Conservation (phyloP, 1,140 invertebrate species). For the Tetramorium parvispinum region DNA sequence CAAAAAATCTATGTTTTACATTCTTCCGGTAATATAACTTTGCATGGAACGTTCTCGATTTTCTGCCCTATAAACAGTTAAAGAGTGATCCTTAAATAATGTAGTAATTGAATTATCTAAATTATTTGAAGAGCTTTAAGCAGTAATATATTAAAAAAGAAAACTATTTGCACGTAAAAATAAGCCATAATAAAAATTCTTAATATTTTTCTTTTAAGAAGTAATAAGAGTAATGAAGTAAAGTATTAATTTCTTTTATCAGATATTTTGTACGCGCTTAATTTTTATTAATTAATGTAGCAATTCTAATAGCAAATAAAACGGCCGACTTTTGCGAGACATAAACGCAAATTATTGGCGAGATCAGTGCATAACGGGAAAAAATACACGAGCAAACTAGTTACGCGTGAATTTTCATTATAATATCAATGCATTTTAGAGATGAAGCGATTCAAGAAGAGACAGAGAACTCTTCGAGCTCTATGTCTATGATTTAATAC, state of each 20-base stretch:
- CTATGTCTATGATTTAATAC: conserved; percentile 47
- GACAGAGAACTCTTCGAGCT: conserved; percentile 30
- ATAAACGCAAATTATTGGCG: conserved; percentile 16
- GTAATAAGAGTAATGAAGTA: background rate
- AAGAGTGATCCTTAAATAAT: background rate
- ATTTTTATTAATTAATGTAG: background rate
- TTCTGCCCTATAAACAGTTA: conserved; percentile 33
- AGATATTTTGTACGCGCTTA: background rate
- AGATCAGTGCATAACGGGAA: conserved; percentile 6
- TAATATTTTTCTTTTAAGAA: background rate
- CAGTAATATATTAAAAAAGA: background rate
- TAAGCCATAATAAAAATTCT: background rate
- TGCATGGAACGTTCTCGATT: conserved; percentile 2
- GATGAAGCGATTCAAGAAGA: background rate
- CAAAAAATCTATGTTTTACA: conserved; percentile 29
- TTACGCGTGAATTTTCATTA: conserved; percentile 39
- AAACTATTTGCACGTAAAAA: background rate
- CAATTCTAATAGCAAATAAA: background rate
- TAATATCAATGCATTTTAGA: background rate
- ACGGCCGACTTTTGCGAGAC: background rate
- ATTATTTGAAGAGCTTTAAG: background rate
- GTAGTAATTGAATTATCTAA: background rate
- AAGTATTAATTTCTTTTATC: conserved; percentile 10
- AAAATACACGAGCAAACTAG: conserved; percentile 14
- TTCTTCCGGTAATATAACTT: background rate